phyloP scores from a whole-genome alignment of 2,888 invertebrate species.

The Zaprionus obscuricornis region DNA sequence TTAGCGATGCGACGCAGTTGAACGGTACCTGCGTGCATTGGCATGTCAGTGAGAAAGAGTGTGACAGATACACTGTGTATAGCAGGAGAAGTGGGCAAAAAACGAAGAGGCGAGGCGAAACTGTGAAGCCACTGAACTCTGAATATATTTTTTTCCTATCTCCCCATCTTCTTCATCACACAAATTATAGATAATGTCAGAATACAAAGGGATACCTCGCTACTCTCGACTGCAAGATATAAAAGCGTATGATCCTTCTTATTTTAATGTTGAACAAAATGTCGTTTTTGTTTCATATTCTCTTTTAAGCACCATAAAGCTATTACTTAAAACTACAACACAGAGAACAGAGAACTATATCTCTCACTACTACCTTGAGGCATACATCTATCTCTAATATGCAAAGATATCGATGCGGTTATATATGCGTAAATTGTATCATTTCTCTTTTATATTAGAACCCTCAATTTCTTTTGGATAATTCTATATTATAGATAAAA shows the following conservation, averaged over 20 bases:
- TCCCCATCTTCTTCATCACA: too few species aligned
- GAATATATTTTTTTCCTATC: too few species aligned
- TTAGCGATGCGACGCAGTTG: slow-evolving; percentile 59
- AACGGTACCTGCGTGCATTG: slow-evolving; percentile 53
- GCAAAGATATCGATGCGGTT: neutral
- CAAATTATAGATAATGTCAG: too few species aligned
- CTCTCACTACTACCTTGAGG: slow-evolving; percentile 11
- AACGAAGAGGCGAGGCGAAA: slow-evolving; percentile 9
- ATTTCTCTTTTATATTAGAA: too few species aligned
- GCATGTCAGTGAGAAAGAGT: slow-evolving; percentile 27
- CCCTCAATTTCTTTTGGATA: too few species aligned
- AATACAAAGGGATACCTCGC: too few species aligned
- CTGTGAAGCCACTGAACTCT: slow-evolving; percentile 15
- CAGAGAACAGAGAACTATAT: slow-evolving; percentile 3
- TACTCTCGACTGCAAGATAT: slow-evolving; percentile 5
- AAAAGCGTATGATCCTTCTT: slow-evolving; percentile 52
- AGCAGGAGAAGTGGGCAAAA: too few species aligned
- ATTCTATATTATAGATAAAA: too few species aligned
- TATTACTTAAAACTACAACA: slow-evolving; percentile 5
- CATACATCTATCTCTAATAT: neutral
- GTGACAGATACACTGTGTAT: too few species aligned
- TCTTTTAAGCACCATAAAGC: slow-evolving; percentile 55
- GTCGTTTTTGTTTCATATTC: slow-evolving; percentile 59
- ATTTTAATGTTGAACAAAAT: slow-evolving; percentile 55
- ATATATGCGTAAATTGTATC: neutral